A percentile compares a stretch with the other conserved stretches of the same genome.
Evolutionary conservation across 1,140 invertebrate species (phyloP).

Genomic region (Nebria ingens): DNA sequence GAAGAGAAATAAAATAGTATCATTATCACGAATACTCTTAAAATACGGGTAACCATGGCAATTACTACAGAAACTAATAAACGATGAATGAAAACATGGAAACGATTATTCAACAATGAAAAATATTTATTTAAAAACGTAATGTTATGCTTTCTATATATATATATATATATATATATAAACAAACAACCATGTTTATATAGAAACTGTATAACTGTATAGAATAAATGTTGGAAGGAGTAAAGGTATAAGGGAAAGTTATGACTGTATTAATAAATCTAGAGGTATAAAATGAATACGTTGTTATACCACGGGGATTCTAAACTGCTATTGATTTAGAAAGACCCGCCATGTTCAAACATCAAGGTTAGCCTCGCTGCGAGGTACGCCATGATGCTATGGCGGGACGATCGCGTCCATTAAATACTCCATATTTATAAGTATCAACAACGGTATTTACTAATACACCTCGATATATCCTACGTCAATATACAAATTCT

Average conservation of each 20-base stretch:
- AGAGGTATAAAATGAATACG: background rate
- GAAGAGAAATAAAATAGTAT: too few relatives aligned
- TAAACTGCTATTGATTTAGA: slow-evolving; percentile 11
- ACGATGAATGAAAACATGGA: too few relatives aligned
- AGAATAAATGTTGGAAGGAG: background rate
- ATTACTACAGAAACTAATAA: too few relatives aligned
- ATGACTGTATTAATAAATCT: background rate
- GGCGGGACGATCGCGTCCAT: slow-evolving; percentile 27
- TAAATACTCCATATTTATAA: slow-evolving; percentile 16
- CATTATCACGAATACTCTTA: too few relatives aligned
- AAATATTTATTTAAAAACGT: too few relatives aligned
- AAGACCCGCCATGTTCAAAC: slow-evolving; percentile 13
- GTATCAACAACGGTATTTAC: background rate
- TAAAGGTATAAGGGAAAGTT: too few relatives aligned
- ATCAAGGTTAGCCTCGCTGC: slow-evolving; percentile 15
- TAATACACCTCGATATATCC: background rate
- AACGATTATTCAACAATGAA: too few relatives aligned
- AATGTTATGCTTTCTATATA: too few relatives aligned
- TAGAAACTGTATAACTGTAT: background rate
- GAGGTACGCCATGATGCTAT: slow-evolving; percentile 23
- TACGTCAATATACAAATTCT: background rate
- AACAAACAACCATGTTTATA: too few relatives aligned
- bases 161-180: too few relatives aligned
- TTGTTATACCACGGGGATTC: background rate
- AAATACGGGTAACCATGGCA: too few relatives aligned